These are phyloP conservation scores for Collichthys lucidus DNA, from an alignment of 2,113 vertebrate genomes.

Conservation along the genomic window DNA sequence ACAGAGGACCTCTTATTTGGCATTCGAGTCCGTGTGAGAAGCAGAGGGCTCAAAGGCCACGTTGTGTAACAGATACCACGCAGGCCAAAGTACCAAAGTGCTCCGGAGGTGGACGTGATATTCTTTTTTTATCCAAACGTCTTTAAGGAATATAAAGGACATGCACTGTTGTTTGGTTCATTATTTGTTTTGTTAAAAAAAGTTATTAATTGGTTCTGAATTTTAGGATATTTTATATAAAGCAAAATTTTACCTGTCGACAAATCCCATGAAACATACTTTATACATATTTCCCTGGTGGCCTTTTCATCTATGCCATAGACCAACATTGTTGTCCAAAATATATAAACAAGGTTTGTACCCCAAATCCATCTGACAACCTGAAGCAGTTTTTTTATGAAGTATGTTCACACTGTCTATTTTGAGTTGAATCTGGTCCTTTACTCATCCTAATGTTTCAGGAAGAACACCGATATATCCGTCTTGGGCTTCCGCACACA, in stretches of 20 bases:
- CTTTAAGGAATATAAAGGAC: neutral
- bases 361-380: no score
- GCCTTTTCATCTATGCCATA: no score
- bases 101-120: neutral
- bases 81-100: neutral
- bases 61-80: constrained; percentile 58
- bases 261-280: no score
- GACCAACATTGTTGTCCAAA: no score
- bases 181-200: neutral
- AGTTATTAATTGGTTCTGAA: neutral
- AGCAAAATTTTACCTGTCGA: neutral
- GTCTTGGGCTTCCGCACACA: no score
- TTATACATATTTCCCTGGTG: neutral
- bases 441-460: no score
- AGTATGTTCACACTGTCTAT: no score
- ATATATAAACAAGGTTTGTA: no score
- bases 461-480: no score
- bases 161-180: neutral
- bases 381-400: no score
- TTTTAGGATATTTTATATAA: neutral
- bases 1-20: constrained; percentile 29
- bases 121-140: constrained; percentile 14
- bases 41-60: constrained; percentile 40
- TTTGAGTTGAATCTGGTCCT: no score
- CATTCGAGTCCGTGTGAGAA: neutral